Evolutionary conservation across 2,113 vertebrate species (phyloP), one percentile per base, ranked within the genome.

Genomic region (Poecile atricapillus): DNA sequence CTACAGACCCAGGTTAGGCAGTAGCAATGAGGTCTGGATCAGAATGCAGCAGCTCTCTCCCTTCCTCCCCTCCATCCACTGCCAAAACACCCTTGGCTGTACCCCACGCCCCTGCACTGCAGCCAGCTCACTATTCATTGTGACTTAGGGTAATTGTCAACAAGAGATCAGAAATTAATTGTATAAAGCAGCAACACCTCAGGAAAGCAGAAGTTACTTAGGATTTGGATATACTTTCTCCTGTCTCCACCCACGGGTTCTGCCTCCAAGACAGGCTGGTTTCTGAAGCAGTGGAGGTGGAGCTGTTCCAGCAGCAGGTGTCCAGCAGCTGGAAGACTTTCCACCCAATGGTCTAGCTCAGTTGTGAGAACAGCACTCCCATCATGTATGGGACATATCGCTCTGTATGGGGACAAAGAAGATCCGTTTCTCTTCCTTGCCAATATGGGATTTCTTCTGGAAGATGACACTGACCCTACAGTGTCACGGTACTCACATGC

Each of bases 401-500:
- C 24, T 68, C 44, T 25, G 5, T 30, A 33, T 0, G 0, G 33
- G 10, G 30, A 35, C 13, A 43, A 64, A 78, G 15, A 64, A 90
- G 71, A 19, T 14, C 39, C 31, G 24, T 69, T 77, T 74, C 22
- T 70, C 28, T 33, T 75, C 37, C 59, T 80, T 41, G 11, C 46
- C 55, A 70, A n/a, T 8, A 77, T 24, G 30, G 58, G 19, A 50
- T 63, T 47, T 67, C 50, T 77, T 78, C 79, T 78, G 63, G 46
- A 76, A 79, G 30, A 52, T 12, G 17, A 25, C 64, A 70, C 25
- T 3, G 6, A 60, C 39, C 37, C 14, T 22, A 13, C 14, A 21
- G 20, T n/a, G 88, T 71, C 49, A 60, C 7, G 2, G 56, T 23
- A 24, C 39, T 68, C 0, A 0, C 27, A 37, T 1, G 2, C 0